Evolutionary conservation across 2,113 vertebrate species (phyloP).

Genomic region (Verasper variegatus): DNA sequence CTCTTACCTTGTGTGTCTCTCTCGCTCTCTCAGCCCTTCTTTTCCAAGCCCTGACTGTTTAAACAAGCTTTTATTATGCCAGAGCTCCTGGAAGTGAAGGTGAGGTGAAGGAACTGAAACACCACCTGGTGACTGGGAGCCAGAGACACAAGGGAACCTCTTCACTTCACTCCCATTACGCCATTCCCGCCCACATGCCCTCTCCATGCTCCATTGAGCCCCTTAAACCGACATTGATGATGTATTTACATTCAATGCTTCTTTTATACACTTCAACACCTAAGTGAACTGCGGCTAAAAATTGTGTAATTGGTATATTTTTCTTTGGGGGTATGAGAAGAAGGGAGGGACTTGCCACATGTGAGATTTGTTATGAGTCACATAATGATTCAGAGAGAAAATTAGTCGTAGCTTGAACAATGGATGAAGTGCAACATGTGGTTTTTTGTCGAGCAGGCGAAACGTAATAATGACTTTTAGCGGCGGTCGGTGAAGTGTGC

Average conservation of each 20-base stretch:
- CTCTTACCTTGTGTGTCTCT: constrained; percentile 42
- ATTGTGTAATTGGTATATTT: constrained; percentile 62
- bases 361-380: constrained; percentile 40
- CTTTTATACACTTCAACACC: constrained; percentile 21
- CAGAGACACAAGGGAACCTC: constrained; percentile 37
- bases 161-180: constrained; percentile 37
- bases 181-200: constrained; percentile 33
- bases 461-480: constrained; percentile 24
- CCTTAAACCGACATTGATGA: constrained; percentile 28
- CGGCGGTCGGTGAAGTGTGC: constrained; percentile 28
- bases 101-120: constrained; percentile 50
- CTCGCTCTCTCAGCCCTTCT: constrained; percentile 8
- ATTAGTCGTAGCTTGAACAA: constrained; percentile 51
- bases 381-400: constrained; percentile 41
- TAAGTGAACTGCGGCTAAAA: constrained; percentile 13
- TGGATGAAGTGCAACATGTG: constrained; percentile 12
- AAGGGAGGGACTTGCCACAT: constrained; percentile 43
- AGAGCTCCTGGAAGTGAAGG: constrained; percentile 25
- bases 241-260: constrained; percentile 42
- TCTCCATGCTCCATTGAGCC: constrained; percentile 39
- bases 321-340: constrained; percentile 17
- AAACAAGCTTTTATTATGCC: constrained; percentile 39
- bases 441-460: constrained; percentile 10
- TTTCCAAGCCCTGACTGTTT: constrained; percentile 57
- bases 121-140: constrained; percentile 60